Percentiles rank a stretch among this genome's conserved stretches.
Conservation (phyloP, 2,797 vertebrate genomes). For the Acipenser ruthenus region DNA sequence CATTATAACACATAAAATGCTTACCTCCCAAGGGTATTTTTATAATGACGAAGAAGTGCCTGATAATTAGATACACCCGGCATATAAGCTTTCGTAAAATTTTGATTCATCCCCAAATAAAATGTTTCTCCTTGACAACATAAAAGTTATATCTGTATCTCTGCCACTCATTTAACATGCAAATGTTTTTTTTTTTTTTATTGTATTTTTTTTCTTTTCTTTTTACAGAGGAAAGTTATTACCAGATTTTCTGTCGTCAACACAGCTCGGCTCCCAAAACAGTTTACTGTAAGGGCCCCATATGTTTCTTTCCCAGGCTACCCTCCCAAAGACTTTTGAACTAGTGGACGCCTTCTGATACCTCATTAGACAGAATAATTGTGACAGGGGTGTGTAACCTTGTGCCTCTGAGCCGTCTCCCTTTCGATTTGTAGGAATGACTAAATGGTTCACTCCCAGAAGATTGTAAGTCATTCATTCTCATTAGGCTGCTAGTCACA, state of each 20-base stretch:
- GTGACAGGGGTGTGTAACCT: constrained; percentile 59
- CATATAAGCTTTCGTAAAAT: constrained; percentile 45
- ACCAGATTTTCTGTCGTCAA: constrained; percentile 30
- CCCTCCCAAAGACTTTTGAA: constrained; percentile 34
- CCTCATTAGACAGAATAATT: constrained; percentile 61
- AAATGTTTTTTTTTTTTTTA: constrained; percentile 18
- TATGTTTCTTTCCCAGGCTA: constrained; percentile 28
- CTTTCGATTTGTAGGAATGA: constrained; percentile 62
- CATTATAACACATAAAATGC: constrained; percentile 33
- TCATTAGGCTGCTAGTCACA: constrained; percentile 67
- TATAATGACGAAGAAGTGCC: constrained; percentile 55
- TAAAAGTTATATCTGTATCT: constrained; percentile 40
- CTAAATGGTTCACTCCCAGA: constrained; percentile 65
- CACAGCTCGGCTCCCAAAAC: constrained; percentile 35
- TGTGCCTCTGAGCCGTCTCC: constrained; percentile 52
- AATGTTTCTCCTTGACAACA: constrained; percentile 43
- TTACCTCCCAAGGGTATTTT: constrained; percentile 41
- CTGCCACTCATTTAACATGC: constrained; percentile 31
- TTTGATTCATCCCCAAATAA: constrained; percentile 57
- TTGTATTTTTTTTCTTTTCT: constrained; percentile 53
- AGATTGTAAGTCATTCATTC: constrained; percentile 67
- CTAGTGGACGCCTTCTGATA: constrained; percentile 33
- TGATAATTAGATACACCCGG: constrained; percentile 68
- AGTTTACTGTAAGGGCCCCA: constrained; percentile 27
- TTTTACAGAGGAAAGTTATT: constrained; percentile 37